phyloP scores from a whole-genome alignment of 2,113 vertebrate species.

The Ctenomys sociabilis region DNA sequence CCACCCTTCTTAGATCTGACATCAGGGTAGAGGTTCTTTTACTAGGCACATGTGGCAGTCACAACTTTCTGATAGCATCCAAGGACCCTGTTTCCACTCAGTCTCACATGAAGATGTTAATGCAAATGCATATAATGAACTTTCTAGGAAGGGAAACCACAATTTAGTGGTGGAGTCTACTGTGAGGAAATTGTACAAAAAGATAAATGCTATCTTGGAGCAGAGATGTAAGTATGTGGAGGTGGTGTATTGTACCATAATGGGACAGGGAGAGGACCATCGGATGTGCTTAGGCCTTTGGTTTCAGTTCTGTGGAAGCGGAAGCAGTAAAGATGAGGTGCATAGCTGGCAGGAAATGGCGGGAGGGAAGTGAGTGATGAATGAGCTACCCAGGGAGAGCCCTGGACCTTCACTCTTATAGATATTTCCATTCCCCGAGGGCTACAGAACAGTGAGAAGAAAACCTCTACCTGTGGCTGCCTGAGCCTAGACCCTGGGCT shows the following conservation, averaged over 20 bases:
- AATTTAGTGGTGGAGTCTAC: slow-evolving; percentile 23
- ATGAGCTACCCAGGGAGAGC: slow-evolving; percentile 61
- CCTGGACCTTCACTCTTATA: slow-evolving; percentile 69
- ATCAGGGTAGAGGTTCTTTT: not conserved
- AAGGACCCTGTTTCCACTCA: not conserved
- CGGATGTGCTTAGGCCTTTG: slow-evolving; percentile 63
- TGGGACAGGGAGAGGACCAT: not conserved
- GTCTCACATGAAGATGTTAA: not conserved
- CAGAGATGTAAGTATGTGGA: not conserved
- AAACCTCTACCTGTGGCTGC: slow-evolving; percentile 31
- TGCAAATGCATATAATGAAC: slow-evolving; percentile 22
- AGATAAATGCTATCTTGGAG: not conserved
- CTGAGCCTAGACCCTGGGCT: slow-evolving; percentile 47
- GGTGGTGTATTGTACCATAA: not conserved
- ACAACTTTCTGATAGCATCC: slow-evolving; percentile 32
- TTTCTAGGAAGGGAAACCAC: slow-evolving; percentile 2
- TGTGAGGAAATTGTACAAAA: not conserved
- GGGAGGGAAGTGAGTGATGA: slow-evolving; percentile 58
- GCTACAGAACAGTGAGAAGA: slow-evolving; percentile 50
- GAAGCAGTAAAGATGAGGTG: slow-evolving; percentile 43
- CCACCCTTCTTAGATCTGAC: not conserved
- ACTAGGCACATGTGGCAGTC: not conserved
- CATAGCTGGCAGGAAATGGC: slow-evolving; percentile 16
- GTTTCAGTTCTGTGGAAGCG: slow-evolving; percentile 65
- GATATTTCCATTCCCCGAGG: slow-evolving; percentile 70